Conservation (phyloP, 2,797 vertebrate genomes). For the Tenualosa ilisha region DNA sequence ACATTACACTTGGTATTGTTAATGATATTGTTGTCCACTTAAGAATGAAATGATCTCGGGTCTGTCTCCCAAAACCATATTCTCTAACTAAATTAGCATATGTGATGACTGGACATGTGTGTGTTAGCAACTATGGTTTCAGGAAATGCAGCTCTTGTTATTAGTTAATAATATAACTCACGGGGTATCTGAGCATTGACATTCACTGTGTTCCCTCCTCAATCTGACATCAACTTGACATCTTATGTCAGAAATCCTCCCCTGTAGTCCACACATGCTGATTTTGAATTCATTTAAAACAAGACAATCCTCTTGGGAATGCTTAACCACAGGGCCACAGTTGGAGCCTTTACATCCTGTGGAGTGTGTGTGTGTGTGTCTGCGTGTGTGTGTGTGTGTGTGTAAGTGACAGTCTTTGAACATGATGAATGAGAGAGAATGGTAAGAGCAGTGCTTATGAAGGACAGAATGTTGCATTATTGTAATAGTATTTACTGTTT, state of each 20-base stretch:
- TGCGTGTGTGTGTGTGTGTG: neutral
- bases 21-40: neutral
- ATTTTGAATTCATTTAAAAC: conserved; percentile 3
- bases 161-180: neutral
- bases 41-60: neutral
- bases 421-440: conserved; percentile 40
- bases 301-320: neutral
- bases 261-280: conserved; percentile 66
- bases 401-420: neutral
- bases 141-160: too few relatives aligned
- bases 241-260: neutral
- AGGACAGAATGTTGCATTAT: conserved; percentile 64
- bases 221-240: neutral
- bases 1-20: neutral
- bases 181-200: neutral
- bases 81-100: too few relatives aligned
- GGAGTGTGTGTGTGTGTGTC: neutral
- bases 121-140: too few relatives aligned
- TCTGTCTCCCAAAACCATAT: too few relatives aligned
- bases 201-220: neutral
- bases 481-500: conserved; percentile 65
- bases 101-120: too few relatives aligned
- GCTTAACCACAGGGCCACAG: neutral
- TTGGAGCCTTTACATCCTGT: neutral
- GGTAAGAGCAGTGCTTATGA: conserved; percentile 36